A percentile compares a stretch with the other conserved stretches of the same genome.
Evolutionary conservation across 2,797 vertebrate species (phyloP).

Genomic region (Rhincodon typus): DNA sequence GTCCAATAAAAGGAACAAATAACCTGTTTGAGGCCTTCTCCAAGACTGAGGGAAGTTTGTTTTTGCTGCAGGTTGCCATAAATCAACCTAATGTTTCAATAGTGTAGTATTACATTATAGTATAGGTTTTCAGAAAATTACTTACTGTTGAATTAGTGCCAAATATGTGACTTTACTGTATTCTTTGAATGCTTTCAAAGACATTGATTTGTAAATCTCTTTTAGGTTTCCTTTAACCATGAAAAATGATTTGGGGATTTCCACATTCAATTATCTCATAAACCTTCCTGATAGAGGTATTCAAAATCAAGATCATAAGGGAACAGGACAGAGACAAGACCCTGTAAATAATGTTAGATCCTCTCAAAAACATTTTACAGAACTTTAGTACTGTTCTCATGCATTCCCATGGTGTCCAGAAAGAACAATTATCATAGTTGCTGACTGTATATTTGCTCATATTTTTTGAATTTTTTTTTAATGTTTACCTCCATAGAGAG

Average conservation of each 20-base stretch:
- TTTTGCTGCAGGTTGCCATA: background rate
- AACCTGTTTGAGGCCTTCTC: background rate
- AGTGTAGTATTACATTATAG: background rate
- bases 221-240: background rate
- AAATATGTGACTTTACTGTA: background rate
- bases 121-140: background rate
- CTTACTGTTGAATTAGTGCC: background rate
- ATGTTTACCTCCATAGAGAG: too few relatives aligned
- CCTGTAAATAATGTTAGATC: background rate
- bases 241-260: background rate
- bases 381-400: background rate
- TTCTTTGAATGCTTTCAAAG: background rate
- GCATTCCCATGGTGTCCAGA: background rate
- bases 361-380: background rate
- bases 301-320: background rate
- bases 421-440: background rate
- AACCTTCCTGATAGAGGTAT: background rate
- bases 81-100: background rate
- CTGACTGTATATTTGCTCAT: background rate
- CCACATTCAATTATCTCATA: background rate
- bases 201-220: background rate
- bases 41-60: background rate
- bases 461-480: background rate
- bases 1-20: background rate
- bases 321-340: too few relatives aligned